Evolutionary conservation across 2,888 invertebrate species (phyloP).

Genomic region (Adela reaumurella): DNA sequence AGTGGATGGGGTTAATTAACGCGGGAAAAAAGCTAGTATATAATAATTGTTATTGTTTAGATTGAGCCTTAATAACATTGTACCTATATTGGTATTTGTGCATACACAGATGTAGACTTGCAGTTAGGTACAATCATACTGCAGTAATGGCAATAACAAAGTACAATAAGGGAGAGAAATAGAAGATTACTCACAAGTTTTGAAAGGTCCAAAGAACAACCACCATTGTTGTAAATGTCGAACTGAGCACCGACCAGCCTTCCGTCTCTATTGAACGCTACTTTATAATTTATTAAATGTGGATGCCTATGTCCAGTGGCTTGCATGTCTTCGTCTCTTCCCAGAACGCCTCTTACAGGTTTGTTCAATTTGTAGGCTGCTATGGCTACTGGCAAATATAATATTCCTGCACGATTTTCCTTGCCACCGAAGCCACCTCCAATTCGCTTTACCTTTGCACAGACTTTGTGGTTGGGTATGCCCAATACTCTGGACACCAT

Average conservation of each 20-base stretch:
- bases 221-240: conserved; percentile 68
- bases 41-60: too few species aligned
- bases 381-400: conserved; percentile 66
- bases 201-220: conserved; percentile 71
- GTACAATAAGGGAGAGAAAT: too few species aligned
- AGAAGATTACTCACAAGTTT: conserved; percentile 56
- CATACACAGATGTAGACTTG: too few species aligned
- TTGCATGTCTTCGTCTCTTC: conserved; percentile 85
- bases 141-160: too few species aligned
- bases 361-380: conserved; percentile 69
- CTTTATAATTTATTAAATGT: conserved; percentile 71
- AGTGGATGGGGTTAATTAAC: too few species aligned
- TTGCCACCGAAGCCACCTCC: conserved; percentile 92
- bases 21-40: too few species aligned
- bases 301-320: conserved; percentile 78
- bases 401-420: conserved; percentile 61
- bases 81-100: too few species aligned
- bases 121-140: too few species aligned
- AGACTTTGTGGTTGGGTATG: conserved; percentile 64
- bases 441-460: conserved; percentile 69
- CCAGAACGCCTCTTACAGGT: conserved; percentile 74
- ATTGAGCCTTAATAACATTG: too few species aligned
- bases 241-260: conserved; percentile 61
- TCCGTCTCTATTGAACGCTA: conserved; percentile 67
- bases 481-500: conserved; percentile 60